Evolutionary conservation across 1,140 invertebrate genomes (phyloP).

Genomic region (Octopus sinensis): DNA sequence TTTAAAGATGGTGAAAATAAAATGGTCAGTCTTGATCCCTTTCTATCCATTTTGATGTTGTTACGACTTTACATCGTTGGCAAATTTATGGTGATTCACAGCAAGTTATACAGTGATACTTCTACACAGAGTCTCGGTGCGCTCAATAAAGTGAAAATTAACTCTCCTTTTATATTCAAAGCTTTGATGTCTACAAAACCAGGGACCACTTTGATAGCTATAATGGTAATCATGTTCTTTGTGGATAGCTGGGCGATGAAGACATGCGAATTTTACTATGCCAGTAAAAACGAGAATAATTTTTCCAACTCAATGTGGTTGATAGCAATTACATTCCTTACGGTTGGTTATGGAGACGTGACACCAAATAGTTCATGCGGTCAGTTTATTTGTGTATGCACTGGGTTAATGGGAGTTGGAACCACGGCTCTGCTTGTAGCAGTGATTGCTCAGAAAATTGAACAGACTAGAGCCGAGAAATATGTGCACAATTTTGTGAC

Average conservation of each 20-base stretch:
- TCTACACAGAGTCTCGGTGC: slow-evolving; percentile 55
- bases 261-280: slow-evolving; percentile 50
- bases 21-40: neutral
- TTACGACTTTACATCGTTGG: slow-evolving; percentile 51
- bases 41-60: slow-evolving; percentile 51
- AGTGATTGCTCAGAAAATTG: slow-evolving; percentile 53
- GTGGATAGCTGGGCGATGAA: slow-evolving; percentile 52
- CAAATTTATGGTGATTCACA: slow-evolving; percentile 53
- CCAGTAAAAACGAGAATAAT: slow-evolving; percentile 27
- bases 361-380: slow-evolving; percentile 47
- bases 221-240: slow-evolving; percentile 50
- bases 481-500: slow-evolving; percentile 46
- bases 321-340: slow-evolving; percentile 49
- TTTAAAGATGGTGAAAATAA: neutral
- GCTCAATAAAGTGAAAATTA: slow-evolving; percentile 55
- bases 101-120: slow-evolving; percentile 49
- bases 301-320: slow-evolving; percentile 48
- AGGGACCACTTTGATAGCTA: slow-evolving; percentile 44
- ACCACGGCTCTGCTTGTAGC: slow-evolving; percentile 52
- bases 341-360: slow-evolving; percentile 50
- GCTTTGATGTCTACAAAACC: slow-evolving; percentile 56
- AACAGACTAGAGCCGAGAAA: slow-evolving; percentile 52
- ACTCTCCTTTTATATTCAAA: slow-evolving; percentile 56
- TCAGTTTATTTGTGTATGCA: slow-evolving; percentile 42
- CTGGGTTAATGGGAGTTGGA: slow-evolving; percentile 49